Base-by-base conservation (phyloP, 2,113 vertebrate genomes). In the Calyptomena viridis region DNA sequence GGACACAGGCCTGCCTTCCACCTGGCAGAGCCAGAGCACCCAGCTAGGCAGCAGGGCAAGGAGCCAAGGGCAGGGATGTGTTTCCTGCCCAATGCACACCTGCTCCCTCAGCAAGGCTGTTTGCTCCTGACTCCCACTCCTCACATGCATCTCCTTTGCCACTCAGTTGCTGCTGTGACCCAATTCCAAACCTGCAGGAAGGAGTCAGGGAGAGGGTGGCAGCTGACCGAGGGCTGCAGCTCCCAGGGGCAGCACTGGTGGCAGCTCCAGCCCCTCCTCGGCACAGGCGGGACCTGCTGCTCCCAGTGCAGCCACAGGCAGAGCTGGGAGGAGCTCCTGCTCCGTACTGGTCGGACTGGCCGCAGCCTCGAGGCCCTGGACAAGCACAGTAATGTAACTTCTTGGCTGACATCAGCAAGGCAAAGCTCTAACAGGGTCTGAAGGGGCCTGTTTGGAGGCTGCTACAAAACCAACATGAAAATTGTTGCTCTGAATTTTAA, bases 111-210 rank as follows among this genome's bases (percentile, higher is more conserved):
- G 95, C 71, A 60, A 2, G 23, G 80, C 84, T 75, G 49, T 2
- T 71, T 25, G 2, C n/a, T 16, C 66, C 80, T 79, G 89, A 94
- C 53, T 69, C 67, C 0, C 0, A 44, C 31, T 59, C 44, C 73
- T 52, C 31, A 1, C 0, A 5, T 56, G 60, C 56, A 20, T 16
- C 33, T 78, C 60, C 37, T 68, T 21, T 18, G 33, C 62, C 64
- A 14, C 24, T 28, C 87, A 94, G 91, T 81, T 67, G 85, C 88
- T 83, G 85, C 85, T 35, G 58, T 66, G 77, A 94, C 91, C 91
- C 68, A 92, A 0, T 87, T 96, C 52, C 56, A 81, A 63, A 56
- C 27, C n/a, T 72, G 56, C 39, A 33, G 5, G 68, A 68, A 47
- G 49, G 27, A 79, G 22, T 17, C 64, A 42, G 33, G 46, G n/a